Percentiles rank a stretch among this genome's conserved stretches.
These are phyloP conservation scores for Epicauta chinensis DNA, from an alignment of 1,140 invertebrate genomes.

Conservation along the genomic window DNA sequence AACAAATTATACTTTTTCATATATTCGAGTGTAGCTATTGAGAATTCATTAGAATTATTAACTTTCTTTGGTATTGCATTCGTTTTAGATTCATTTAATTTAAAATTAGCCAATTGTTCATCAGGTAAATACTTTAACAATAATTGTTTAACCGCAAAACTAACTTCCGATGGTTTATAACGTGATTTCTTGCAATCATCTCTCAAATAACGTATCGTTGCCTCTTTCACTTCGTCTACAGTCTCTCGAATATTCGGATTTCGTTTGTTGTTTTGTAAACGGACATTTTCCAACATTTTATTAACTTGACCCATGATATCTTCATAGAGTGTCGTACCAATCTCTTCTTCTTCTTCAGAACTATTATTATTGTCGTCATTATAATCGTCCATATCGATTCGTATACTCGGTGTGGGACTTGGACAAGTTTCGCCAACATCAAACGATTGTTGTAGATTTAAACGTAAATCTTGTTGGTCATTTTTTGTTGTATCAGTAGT, in stretches of 20 bases:
- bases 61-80: neutral
- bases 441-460: constrained; percentile 50
- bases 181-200: constrained; percentile 18
- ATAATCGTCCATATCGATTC: constrained; percentile 55
- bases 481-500: constrained; percentile 14
- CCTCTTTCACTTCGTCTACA: constrained; percentile 41
- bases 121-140: constrained; percentile 58
- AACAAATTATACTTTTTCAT: constrained; percentile 57
- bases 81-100: constrained; percentile 12
- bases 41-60: constrained; percentile 56
- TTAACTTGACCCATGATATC: constrained; percentile 57
- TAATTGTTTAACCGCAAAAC: constrained; percentile 51
- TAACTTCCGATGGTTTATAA: constrained; percentile 29
- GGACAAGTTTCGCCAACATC: constrained; percentile 47
- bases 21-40: constrained; percentile 58
- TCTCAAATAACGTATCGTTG: constrained; percentile 47
- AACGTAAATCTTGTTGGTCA: constrained; percentile 44
- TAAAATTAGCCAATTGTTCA: constrained; percentile 44
- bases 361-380: constrained; percentile 33
- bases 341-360: constrained; percentile 45
- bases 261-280: constrained; percentile 27
- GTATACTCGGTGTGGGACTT: constrained; percentile 53
- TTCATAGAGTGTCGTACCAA: constrained; percentile 62
- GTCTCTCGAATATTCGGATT: constrained; percentile 14
- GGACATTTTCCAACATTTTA: constrained; percentile 45